Base-by-base conservation (phyloP, 2,888 invertebrate genomes). In the Nebria brevicollis region DNA sequence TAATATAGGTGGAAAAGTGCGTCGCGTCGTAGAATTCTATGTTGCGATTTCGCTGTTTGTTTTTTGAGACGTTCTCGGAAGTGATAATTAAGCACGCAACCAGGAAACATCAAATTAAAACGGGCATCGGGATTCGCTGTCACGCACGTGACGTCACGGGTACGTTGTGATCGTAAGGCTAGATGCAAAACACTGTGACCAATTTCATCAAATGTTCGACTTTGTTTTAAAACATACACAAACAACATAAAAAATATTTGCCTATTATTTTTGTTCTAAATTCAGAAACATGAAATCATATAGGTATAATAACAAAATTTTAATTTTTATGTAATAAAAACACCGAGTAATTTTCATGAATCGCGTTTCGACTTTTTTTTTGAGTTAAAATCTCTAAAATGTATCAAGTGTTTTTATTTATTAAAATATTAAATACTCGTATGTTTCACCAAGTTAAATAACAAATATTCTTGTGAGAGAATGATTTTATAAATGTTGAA, bases 21-120 rank as follows among this genome's bases (percentile, higher is more conserved):
- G 77, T 64, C 77, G 25, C 72, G 77, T 64, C 77, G 25, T 72
- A 64, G 72, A 77, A 77, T 77, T 72, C 72, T 72, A 72, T 72
- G 72, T 72, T 20, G 77, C 77, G 72, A 77, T 77, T 77, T 77
- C 72, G 72, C 77, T 43, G 77, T 54, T 13, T 2, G 34, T 34
- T 74, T 79, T 70, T 73, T 66, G 68, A 66, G 66, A 75, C 65
- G 75, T 80, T 80, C 80, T 80, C 80, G 75, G 75, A 75, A 80
- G 75, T 75, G 75, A 80, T 75, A 80, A 80, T 80, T 80, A 80
- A 75, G 72, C 80, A 80, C 80, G 79, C 80, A 80, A 80, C 75
- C 80, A 80, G 80, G 80, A 80, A 80, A 80, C 75, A 75, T 80
- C 80, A 80, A 80, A 80, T 80, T 80, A 80, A 80, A 80, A 80